phyloP scores from a whole-genome alignment of 2,113 vertebrate species.

The Lonchura striata region DNA sequence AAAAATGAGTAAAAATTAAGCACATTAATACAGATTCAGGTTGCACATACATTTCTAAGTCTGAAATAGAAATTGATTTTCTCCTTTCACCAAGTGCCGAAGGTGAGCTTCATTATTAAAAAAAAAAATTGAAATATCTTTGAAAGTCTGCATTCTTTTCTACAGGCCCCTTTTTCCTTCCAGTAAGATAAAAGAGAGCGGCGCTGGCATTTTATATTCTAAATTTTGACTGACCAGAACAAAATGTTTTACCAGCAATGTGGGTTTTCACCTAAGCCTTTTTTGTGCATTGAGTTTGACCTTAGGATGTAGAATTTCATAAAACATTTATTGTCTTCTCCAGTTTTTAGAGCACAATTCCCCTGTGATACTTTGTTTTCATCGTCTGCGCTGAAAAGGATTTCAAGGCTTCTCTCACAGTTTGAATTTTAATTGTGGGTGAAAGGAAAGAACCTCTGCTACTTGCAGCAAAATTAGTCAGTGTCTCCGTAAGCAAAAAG shows the following conservation, averaged over 20 bases:
- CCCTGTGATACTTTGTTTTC: conserved; percentile 8
- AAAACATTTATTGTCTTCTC: conserved; percentile 42
- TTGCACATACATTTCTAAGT: background rate
- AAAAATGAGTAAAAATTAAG: background rate
- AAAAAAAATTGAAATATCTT: background rate
- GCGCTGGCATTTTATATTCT: background rate
- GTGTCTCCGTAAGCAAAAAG: background rate
- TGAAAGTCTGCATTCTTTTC: background rate
- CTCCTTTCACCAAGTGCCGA: background rate
- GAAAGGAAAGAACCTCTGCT: background rate
- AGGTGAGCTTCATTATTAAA: background rate
- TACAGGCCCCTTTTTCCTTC: background rate
- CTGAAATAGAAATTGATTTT: background rate
- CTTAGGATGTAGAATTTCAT: conserved; percentile 24
- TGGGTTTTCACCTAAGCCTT: background rate
- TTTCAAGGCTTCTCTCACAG: background rate
- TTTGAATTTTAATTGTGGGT: background rate
- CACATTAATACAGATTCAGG: background rate
- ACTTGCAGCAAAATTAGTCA: conserved; percentile 2
- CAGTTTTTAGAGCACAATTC: conserved; percentile 29
- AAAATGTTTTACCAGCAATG: background rate
- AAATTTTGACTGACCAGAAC: background rate
- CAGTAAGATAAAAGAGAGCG: background rate
- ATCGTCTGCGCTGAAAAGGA: background rate
- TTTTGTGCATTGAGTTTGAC: background rate